Evolutionary conservation across 2,797 vertebrate species (phyloP).

Genomic region (Anguilla pacifica): DNA sequence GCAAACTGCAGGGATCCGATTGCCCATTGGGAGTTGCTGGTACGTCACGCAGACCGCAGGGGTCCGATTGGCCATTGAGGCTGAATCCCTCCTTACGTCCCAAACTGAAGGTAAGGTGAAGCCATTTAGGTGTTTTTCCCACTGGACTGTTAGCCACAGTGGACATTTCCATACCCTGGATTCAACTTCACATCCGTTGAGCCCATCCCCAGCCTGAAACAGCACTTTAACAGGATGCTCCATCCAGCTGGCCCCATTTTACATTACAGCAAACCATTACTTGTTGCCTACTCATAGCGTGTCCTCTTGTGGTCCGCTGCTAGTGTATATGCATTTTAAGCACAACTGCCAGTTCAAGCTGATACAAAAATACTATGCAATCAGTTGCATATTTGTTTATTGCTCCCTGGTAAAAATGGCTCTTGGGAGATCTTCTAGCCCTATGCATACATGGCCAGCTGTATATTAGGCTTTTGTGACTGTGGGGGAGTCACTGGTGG

Average conservation of each 20-base stretch:
- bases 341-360: not conserved
- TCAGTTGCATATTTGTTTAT: not conserved
- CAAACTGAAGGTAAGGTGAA: not conserved
- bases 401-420: not conserved
- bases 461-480: not conserved
- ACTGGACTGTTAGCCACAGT: not conserved
- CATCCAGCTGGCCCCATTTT: not conserved
- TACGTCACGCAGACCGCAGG: not conserved
- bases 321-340: not conserved
- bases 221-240: not conserved
- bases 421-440: not conserved
- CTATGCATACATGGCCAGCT: not conserved
- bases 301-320: not conserved
- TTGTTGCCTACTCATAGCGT: not conserved
- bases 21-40: too few relatives aligned
- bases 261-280: not conserved
- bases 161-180: not conserved
- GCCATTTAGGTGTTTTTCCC: not conserved
- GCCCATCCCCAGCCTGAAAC: not conserved
- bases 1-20: too few relatives aligned
- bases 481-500: not conserved
- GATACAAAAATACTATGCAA: not conserved
- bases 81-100: too few relatives aligned
- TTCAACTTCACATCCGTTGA: not conserved
- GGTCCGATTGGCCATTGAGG: not conserved